Evolutionary conservation across 1,140 invertebrate species (phyloP), one percentile per base, ranked within the genome.

Genomic region (Ladona fulva): DNA sequence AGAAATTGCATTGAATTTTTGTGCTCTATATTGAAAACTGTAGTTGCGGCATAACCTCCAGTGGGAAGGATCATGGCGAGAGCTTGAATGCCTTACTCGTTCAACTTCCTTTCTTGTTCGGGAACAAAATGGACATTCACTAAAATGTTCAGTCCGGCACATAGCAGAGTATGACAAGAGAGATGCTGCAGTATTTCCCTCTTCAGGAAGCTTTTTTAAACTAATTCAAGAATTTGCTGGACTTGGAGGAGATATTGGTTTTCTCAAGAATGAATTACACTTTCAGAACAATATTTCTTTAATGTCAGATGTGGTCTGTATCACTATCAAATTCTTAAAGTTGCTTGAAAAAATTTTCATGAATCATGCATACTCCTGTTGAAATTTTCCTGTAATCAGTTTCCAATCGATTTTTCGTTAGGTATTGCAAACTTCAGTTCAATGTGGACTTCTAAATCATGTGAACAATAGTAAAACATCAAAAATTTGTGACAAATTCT

Each of bases 71-170:
- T 84, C 91, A 6, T 93, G 95, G 83, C 85, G 95, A 79, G 90
- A 96, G 78, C 86, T 96, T 0, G 87, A 87, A 10, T 90, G 91
- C 24, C 84, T 90, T 1, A 89, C 84, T 80, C 85, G 85, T 83
- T 89, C 88, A 82, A 90, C 89, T 79, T 89, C 91, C 0, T 96
- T 97, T 86, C 86, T 89, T 78, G 90, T 97, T 10, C 85, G 95
- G 42, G 94, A 97, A 86, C 91, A 95, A 83, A 89, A 91, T 78
- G 95, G 95, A 11, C 91, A 94, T 73, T 91, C 91, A 78, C 87
- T 97, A 80, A 97, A 97, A 85, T 97, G 95, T 0, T 89, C 93
- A 6, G 76, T 97, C 24, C 89, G 91, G 80, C 92, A 97, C 84
- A 92, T 93, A 74, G 88, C 93, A 78, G 88, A 89, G 0, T 87